Conservation (phyloP, 1,140 invertebrate genomes). For the Eupeodes corollae region DNA sequence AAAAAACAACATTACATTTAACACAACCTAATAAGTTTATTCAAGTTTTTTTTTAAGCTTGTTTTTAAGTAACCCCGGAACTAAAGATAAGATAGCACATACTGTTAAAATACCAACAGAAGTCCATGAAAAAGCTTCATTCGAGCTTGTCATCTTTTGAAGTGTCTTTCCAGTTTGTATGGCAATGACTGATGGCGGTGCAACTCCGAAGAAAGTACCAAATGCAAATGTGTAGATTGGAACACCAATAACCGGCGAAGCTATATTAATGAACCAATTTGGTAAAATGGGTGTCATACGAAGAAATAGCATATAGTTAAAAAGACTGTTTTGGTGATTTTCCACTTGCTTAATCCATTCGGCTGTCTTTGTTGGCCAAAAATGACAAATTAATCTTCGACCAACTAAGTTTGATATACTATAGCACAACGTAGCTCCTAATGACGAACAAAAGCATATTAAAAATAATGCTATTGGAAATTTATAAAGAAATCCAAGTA, state of each 20-base stretch:
- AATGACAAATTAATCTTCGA: conserved; percentile 69
- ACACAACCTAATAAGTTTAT: conserved; percentile 29
- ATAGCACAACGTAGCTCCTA: conserved; percentile 94
- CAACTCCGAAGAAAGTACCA: conserved; percentile 90
- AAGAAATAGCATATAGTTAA: conserved; percentile 96
- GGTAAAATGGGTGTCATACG: conserved; percentile 95
- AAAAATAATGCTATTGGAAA: conserved; percentile 80
- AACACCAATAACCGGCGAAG: conserved; percentile 92
- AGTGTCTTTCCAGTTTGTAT: conserved; percentile 96
- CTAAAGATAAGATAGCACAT: conserved; percentile 71
- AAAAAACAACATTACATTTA: too few species aligned
- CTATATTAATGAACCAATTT: conserved; percentile 99
- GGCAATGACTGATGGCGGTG: conserved; percentile 92
- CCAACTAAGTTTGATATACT: conserved; percentile 82
- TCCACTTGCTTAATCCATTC: conserved; percentile 76
- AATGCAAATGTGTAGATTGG: conserved; percentile 84
- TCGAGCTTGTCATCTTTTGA: conserved; percentile 81
- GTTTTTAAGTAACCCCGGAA: conserved; percentile 86
- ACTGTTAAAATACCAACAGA: conserved; percentile 66
- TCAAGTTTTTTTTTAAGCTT: conserved; percentile 71
- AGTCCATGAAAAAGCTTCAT: conserved; percentile 79
- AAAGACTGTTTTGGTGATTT: conserved; percentile 76
- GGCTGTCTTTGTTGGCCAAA: conserved; percentile 77
- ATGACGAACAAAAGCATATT: conserved; percentile 91
- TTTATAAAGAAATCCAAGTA: conserved; percentile 94